These are phyloP conservation scores for Pentamera pediparva DNA, from an alignment of 53 echinoderm and acorn worm genomes.

Conservation along the genomic window DNA sequence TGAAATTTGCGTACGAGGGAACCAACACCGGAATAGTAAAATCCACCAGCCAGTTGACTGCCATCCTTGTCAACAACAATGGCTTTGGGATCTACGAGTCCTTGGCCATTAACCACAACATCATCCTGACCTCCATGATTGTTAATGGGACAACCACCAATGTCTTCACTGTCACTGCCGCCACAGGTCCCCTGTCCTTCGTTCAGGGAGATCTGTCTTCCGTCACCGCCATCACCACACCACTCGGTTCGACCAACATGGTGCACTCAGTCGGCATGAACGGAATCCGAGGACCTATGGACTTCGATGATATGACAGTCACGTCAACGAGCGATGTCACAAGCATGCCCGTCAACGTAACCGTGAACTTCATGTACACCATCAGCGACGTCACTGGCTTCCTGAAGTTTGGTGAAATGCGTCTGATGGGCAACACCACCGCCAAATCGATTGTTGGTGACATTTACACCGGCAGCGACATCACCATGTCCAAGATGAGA, in stretches of 20 bases:
- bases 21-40: constrained; percentile 5
- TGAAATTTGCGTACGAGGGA: neutral
- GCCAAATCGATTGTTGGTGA: neutral
- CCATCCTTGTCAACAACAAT: neutral
- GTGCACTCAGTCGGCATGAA: neutral
- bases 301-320: constrained; percentile 16
- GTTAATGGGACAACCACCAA: constrained; percentile 11
- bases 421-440: neutral
- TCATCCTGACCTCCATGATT: neutral
- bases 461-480: neutral
- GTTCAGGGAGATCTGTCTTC: neutral
- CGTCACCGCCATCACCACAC: neutral
- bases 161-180: neutral
- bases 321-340: constrained; percentile 24
- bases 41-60: constrained; percentile 4
- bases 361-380: constrained; percentile 9
- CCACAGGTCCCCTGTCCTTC: neutral
- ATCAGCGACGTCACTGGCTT: constrained; percentile 21
- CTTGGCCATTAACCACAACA: neutral
- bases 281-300: neutral
- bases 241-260: neutral
- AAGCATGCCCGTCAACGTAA: constrained; percentile 38
- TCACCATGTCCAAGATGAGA: constrained; percentile 12
- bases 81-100: constrained; percentile 6
- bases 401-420: constrained; percentile 8